Conservation (phyloP, 2,797 vertebrate genomes). For the Poliocrania exsul region DNA sequence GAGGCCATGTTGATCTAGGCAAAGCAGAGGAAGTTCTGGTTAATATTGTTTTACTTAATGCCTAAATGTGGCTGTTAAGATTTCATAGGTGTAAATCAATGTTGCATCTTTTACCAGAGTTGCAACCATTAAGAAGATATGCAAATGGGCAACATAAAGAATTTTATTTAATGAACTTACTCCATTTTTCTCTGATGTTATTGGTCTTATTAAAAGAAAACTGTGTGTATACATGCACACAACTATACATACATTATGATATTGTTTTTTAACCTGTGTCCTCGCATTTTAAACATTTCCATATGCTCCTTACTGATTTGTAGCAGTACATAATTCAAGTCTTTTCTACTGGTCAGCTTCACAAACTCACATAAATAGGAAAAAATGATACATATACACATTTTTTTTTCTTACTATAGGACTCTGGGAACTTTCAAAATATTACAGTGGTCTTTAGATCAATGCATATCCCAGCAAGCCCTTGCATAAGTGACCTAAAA, state of each 20-base stretch:
- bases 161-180: neutral
- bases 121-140: neutral
- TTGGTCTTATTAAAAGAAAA: neutral
- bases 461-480: constrained; percentile 51
- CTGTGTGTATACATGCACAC: neutral
- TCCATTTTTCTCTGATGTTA: neutral
- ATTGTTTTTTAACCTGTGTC: neutral
- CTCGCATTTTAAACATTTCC: constrained; percentile 20
- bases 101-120: neutral
- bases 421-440: constrained; percentile 51
- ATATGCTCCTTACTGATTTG: constrained; percentile 23
- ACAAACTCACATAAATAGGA: constrained; percentile 3
- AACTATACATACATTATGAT: neutral
- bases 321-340: neutral
- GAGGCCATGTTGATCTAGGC: neutral
- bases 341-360: neutral
- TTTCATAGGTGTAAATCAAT: neutral
- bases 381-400: neutral
- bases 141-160: neutral
- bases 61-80: neutral
- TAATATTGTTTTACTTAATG: neutral
- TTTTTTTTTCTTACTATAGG: neutral
- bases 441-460: constrained; percentile 40
- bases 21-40: neutral
- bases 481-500: constrained; percentile 75